Conservation (phyloP, 2,113 vertebrate species). For the Phainopepla nitens region DNA sequence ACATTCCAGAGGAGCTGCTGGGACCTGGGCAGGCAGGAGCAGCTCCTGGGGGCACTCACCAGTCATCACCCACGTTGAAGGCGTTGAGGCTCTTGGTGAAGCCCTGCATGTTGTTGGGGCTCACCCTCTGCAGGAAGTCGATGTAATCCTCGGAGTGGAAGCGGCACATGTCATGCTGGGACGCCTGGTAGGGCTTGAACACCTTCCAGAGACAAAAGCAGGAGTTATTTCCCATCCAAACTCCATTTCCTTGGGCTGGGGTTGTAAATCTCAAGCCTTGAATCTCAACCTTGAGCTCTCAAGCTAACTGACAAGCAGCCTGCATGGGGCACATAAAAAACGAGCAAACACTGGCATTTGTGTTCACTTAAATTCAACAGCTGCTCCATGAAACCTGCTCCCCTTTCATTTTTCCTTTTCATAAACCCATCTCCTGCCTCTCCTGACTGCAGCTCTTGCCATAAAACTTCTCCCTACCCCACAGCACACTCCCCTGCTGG, state of each 20-base stretch:
- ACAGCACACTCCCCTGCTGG: accelerated
- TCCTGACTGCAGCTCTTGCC: not conserved
- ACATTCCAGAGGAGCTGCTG: not conserved
- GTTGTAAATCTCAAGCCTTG: too few species aligned
- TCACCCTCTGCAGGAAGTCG: slow-evolving; percentile 96
- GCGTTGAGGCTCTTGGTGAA: slow-evolving; percentile 99
- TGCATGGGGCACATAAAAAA: accelerated
- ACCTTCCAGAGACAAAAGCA: slow-evolving; percentile 74
- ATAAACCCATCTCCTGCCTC: not conserved
- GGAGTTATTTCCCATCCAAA: not conserved
- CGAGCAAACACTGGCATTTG: accelerated
- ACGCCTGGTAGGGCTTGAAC: slow-evolving; percentile 97
- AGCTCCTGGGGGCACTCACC: slow-evolving; percentile 70
- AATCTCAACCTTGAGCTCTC: too few species aligned
- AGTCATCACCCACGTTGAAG: slow-evolving; percentile 97
- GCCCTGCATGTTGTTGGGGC: slow-evolving; percentile 98
- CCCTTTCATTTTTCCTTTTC: not conserved
- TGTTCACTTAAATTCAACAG: not conserved
- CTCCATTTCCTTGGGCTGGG: accelerated
- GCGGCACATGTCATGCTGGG: slow-evolving; percentile 98
- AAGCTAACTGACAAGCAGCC: accelerated
- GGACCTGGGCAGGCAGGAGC: not conserved
- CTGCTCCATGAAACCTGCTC: not conserved
- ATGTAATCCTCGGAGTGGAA: slow-evolving; percentile 99
- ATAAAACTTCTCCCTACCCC: not conserved